Evolutionary conservation across 2,888 invertebrate species (phyloP).

Genomic region (Tanytarsus gracilentus): DNA sequence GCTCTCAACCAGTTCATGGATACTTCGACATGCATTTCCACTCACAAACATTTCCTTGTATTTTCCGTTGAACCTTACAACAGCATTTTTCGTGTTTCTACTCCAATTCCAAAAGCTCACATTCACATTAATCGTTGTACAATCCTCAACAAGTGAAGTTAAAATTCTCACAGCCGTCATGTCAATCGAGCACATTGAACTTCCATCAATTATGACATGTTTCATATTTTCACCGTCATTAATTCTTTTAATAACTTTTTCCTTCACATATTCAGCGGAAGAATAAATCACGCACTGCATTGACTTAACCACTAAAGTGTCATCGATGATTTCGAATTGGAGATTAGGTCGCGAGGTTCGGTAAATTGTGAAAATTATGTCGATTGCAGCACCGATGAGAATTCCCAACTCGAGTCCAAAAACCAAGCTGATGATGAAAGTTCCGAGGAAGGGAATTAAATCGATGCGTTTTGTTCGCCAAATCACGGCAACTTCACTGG

Average conservation of each 20-base stretch:
- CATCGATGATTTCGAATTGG: slow-evolving; percentile 46
- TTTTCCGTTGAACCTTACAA: not conserved
- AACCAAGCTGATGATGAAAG: slow-evolving; percentile 70
- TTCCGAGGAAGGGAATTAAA: slow-evolving; percentile 70
- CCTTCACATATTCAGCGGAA: slow-evolving; percentile 65
- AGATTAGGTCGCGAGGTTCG: slow-evolving; percentile 76
- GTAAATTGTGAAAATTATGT: slow-evolving; percentile 71
- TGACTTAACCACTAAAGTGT: slow-evolving; percentile 52
- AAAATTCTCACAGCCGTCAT: slow-evolving; percentile 51
- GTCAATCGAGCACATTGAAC: slow-evolving; percentile 50
- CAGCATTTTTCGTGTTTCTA: not conserved
- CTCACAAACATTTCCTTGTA: not conserved
- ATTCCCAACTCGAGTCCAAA: slow-evolving; percentile 83
- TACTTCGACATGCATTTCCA: not conserved
- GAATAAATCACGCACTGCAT: slow-evolving; percentile 67
- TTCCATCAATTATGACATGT: slow-evolving; percentile 65
- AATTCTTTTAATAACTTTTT: slow-evolving; percentile 61
- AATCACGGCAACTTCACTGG: not conserved
- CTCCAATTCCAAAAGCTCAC: not conserved
- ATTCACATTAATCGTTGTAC: not conserved
- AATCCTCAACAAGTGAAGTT: not conserved
- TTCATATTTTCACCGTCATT: slow-evolving; percentile 49
- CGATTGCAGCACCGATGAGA: slow-evolving; percentile 68
- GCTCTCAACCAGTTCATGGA: not conserved
- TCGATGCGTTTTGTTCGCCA: slow-evolving; percentile 43